A percentile compares a stretch with the other conserved stretches of the same genome.
phyloP scores from a whole-genome alignment of 2,113 vertebrate genomes.

The Rallus limicola region DNA sequence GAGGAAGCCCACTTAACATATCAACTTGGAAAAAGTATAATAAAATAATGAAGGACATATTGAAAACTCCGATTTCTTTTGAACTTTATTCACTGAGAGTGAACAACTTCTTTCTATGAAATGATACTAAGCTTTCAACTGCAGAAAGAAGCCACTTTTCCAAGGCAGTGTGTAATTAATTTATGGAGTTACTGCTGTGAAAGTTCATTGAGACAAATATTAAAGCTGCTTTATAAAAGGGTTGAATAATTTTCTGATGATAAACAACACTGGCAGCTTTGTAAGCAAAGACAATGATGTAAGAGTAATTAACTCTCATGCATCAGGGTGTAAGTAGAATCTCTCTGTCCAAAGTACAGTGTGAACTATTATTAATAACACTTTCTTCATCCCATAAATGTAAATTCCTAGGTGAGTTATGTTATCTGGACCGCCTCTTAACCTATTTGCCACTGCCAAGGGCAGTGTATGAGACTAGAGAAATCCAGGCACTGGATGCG shows the following conservation, averaged over 20 bases:
- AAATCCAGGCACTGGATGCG: not conserved
- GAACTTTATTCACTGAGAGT: not conserved
- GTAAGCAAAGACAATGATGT: slow-evolving; percentile 38
- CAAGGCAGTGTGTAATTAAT: slow-evolving; percentile 36
- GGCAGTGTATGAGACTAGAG: not conserved
- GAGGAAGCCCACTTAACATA: not conserved
- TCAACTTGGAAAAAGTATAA: not conserved
- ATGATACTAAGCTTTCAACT: not conserved
- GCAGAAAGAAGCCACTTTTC: not conserved
- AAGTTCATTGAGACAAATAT: slow-evolving; percentile 44
- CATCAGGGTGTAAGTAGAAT: not conserved
- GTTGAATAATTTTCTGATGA: slow-evolving; percentile 44
- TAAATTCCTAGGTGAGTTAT: not conserved
- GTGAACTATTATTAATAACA: not conserved
- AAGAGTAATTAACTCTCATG: slow-evolving; percentile 41
- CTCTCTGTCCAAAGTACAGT: not conserved
- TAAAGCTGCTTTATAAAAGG: slow-evolving; percentile 3
- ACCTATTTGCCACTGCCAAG: not conserved
- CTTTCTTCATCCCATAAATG: not conserved
- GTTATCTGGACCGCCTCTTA: not conserved
- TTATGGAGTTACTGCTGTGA: slow-evolving; percentile 20
- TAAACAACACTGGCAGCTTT: slow-evolving; percentile 41
- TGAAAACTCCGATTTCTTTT: not conserved
- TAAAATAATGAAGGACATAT: not conserved
- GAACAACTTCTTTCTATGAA: not conserved